Conservation (phyloP, 1,140 invertebrate genomes). For the Dendrolimus punctatus region DNA sequence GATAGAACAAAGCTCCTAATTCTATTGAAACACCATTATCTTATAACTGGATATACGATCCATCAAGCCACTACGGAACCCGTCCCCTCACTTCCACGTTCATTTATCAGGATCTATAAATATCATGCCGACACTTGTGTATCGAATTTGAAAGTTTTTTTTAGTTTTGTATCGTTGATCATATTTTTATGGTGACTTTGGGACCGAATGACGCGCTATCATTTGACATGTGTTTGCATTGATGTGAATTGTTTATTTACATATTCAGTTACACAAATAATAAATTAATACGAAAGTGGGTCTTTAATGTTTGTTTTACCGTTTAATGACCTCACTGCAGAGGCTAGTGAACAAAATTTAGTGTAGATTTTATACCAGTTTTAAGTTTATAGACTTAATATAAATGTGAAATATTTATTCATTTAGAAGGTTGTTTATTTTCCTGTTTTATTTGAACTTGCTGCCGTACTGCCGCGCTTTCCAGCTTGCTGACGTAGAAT, state of each 20-base stretch:
- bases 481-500: too few species aligned
- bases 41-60: conserved; percentile 58
- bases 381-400: too few species aligned
- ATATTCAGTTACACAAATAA: background rate
- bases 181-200: conserved; percentile 21
- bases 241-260: conserved; percentile 12
- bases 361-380: too few species aligned
- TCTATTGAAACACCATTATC: conserved; percentile 67
- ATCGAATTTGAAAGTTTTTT: conserved; percentile 38
- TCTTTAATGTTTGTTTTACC: too few species aligned
- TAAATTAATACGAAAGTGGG: too few species aligned
- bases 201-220: background rate
- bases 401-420: too few species aligned
- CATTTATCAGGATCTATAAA: conserved; percentile 70
- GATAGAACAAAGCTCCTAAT: conserved; percentile 62
- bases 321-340: too few species aligned
- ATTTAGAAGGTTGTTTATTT: too few species aligned
- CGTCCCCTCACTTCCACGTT: conserved; percentile 55
- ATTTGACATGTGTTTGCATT: conserved; percentile 3
- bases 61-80: conserved; percentile 39
- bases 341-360: too few species aligned
- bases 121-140: conserved; percentile 54
- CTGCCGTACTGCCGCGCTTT: too few species aligned
- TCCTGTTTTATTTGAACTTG: too few species aligned
- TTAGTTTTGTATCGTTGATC: too few species aligned